phyloP scores from a whole-genome alignment of 2,888 invertebrate species.

The Drosophila sordidapex region DNA sequence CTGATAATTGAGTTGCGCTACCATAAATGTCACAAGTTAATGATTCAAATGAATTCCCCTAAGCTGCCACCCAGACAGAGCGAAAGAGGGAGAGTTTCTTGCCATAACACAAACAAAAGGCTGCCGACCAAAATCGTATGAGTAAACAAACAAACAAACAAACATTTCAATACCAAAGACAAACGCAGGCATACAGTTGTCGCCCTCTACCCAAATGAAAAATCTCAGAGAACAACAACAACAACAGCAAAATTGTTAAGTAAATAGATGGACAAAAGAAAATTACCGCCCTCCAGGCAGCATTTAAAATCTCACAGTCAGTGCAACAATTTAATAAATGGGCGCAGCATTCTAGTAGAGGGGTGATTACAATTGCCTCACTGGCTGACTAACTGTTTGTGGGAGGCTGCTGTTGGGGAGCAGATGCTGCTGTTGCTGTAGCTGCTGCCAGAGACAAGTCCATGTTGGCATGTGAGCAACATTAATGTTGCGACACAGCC shows the following conservation, averaged over 20 bases:
- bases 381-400: slow-evolving; percentile 31
- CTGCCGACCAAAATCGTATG: slow-evolving; percentile 27
- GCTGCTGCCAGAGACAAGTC: slow-evolving; percentile 66
- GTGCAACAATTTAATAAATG: slow-evolving; percentile 63
- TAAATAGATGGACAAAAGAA: slow-evolving; percentile 68
- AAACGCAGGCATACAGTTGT: slow-evolving; percentile 20
- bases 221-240: slow-evolving; percentile 13
- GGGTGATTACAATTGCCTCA: slow-evolving; percentile 33
- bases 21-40: slow-evolving; percentile 53
- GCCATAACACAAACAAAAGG: slow-evolving; percentile 41
- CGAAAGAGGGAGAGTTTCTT: not conserved
- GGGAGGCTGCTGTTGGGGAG: slow-evolving; percentile 19
- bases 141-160: slow-evolving; percentile 40
- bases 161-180: slow-evolving; percentile 40
- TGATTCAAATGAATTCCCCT: slow-evolving; percentile 22
- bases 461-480: slow-evolving; percentile 66
- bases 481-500: slow-evolving; percentile 56
- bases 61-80: not conserved
- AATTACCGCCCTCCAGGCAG: slow-evolving; percentile 48
- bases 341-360: slow-evolving; percentile 2
- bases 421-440: slow-evolving; percentile 30
- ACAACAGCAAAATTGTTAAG: slow-evolving; percentile 38
- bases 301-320: slow-evolving; percentile 50
- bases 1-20: slow-evolving; percentile 38
- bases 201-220: slow-evolving; percentile 43